Conservation (phyloP, 1,140 invertebrate genomes). For the Tetraneura akinire region DNA sequence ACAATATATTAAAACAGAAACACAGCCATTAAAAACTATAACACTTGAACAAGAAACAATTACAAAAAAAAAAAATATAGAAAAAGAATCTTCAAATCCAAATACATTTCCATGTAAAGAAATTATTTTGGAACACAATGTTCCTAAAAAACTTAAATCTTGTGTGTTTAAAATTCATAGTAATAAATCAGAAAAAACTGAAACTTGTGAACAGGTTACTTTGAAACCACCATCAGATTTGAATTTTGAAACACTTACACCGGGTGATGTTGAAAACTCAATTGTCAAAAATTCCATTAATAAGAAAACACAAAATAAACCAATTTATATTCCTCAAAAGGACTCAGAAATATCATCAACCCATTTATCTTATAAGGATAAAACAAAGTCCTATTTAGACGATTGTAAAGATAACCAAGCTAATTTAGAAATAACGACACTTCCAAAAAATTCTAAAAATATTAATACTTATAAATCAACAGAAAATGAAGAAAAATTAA, state of each 20-base stretch:
- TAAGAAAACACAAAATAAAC: background rate
- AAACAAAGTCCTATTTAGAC: background rate
- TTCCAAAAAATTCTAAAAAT: background rate
- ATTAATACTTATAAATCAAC: background rate
- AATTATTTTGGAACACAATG: background rate
- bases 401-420: background rate
- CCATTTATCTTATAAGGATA: conserved; percentile 22
- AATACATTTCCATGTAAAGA: conserved; percentile 44
- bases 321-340: background rate
- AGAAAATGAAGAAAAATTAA: conserved; percentile 6
- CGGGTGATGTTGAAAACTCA: too few relatives aligned
- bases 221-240: background rate
- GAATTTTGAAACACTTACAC: background rate
- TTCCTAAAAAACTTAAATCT: conserved; percentile 6
- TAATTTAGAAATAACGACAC: background rate
- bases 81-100: background rate
- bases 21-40: background rate
- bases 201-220: background rate
- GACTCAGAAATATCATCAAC: background rate
- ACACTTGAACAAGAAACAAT: background rate
- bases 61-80: background rate
- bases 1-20: conserved; percentile 28
- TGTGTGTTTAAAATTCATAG: background rate
- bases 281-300: background rate
- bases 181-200: background rate